Evolutionary conservation across 2,888 invertebrate genomes (phyloP), one percentile per base, ranked within the genome.

Genomic region (Sipunculus nudus): DNA sequence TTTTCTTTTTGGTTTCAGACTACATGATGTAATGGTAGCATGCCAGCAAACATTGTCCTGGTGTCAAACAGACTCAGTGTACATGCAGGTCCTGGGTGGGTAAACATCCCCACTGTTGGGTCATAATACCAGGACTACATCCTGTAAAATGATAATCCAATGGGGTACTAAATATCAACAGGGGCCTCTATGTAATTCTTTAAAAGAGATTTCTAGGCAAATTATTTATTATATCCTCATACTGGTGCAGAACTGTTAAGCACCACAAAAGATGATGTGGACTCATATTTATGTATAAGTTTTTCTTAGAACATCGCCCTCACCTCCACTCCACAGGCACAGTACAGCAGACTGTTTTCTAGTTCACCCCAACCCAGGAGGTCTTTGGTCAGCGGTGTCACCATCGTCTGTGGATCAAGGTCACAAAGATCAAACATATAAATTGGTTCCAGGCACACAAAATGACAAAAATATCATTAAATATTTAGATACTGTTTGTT

Each of bases 281-380:
- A 8, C 35, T 35, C 16, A 35, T 13, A 35, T 35, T 35, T 35
- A 35, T 16, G 13, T 35, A 35, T n/a, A n/a, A n/a, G n/a, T n/a
- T n/a, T n/a, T n/a, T n/a, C n/a, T n/a, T n/a, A n/a, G n/a, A 13
- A 35, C 8, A 35, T 35, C 8, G 8, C 32, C 25, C 58, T 39
- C 58, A 80, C 80, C 74, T 83, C 80, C 8, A 79, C 72, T 29
- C 84, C 85, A 43, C 82, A 83, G 21, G 71, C 71, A 71, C 82
- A 81, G 71, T 82, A 85, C 59, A 85, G 75, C 5, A 84, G 66
- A 63, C 84, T 84, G 70, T 83, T 84, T 60, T 84, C 81, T 43
- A 82, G 68, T 55, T 84, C 84, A 41, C 76, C 76, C 77, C 83
- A 84, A 41, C 75, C 68, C 38, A 84, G 76, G 35, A 78, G 71